phyloP scores from a whole-genome alignment of 2,113 vertebrate species.

The Thermophis baileyi region DNA sequence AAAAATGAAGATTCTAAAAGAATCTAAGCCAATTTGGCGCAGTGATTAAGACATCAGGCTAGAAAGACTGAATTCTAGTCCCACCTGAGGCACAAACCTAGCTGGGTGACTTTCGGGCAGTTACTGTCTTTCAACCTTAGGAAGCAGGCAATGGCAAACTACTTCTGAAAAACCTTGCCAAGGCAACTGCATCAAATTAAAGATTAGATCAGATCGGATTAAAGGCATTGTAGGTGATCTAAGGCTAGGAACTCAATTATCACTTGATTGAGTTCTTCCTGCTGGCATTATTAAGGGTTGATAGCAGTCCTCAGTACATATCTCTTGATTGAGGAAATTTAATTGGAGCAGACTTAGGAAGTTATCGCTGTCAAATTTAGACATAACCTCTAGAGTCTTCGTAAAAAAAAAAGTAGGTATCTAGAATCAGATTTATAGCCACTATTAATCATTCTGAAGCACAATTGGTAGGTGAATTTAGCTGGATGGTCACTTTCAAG shows the following conservation, averaged over 20 bases:
- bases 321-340: background rate
- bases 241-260: background rate
- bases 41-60: too few species aligned
- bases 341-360: background rate
- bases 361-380: background rate
- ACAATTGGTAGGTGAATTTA: background rate
- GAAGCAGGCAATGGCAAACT: background rate
- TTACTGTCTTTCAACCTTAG: background rate
- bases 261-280: background rate
- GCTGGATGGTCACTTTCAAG: background rate
- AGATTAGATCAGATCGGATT: background rate
- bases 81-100: background rate
- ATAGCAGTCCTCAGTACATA: background rate
- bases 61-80: too few species aligned
- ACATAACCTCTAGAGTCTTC: background rate
- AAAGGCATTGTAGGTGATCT: background rate
- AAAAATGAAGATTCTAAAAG: too few species aligned
- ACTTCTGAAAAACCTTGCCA: background rate
- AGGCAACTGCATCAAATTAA: background rate
- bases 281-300: background rate
- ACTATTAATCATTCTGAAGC: background rate
- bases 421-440: background rate
- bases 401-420: background rate
- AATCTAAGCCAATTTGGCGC: too few species aligned
- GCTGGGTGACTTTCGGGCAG: background rate